A percentile compares a stretch with the other conserved stretches of the same genome.
These are phyloP conservation scores for Spinus pinus DNA, from an alignment of 2,797 vertebrate species.

Conservation along the genomic window DNA sequence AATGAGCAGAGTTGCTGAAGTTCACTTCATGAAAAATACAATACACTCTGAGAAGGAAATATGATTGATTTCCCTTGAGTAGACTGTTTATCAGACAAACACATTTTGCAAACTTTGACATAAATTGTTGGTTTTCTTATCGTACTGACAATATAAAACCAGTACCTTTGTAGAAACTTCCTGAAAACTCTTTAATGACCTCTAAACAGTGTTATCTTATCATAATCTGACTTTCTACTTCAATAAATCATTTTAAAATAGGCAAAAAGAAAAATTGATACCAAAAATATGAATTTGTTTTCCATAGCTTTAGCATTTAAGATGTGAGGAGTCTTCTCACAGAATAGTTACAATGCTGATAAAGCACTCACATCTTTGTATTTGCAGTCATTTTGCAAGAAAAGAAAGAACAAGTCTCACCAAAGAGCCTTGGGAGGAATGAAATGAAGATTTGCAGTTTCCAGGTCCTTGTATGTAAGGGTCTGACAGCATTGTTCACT, in stretches of 20 bases:
- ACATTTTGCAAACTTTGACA: conserved; percentile 80
- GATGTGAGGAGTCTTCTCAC: conserved; percentile 51
- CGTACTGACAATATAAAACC: conserved; percentile 69
- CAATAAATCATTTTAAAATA: conserved; percentile 81
- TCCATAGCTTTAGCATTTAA: conserved; percentile 56
- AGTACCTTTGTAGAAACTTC: conserved; percentile 74
- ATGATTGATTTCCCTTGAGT: conserved; percentile 77
- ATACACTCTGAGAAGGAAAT: conserved; percentile 62
- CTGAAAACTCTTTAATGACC: conserved; percentile 81
- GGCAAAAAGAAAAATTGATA: conserved; percentile 72
- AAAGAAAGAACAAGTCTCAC: conserved; percentile 26
- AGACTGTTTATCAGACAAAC: conserved; percentile 82
- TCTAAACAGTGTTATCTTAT: conserved; percentile 83
- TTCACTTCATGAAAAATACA: conserved; percentile 81
- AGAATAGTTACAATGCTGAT: conserved; percentile 51
- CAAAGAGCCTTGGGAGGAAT: background rate
- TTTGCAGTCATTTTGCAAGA: conserved; percentile 1
- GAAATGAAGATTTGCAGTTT: background rate
- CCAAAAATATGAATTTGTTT: conserved; percentile 76
- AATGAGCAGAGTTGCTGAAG: conserved; percentile 71
- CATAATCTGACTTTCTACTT: conserved; percentile 75
- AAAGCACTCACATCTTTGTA: conserved; percentile 45
- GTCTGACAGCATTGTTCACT: background rate
- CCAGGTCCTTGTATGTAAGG: background rate
- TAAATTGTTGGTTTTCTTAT: conserved; percentile 80